A percentile compares a stretch with the other conserved stretches of the same genome.
Conservation (phyloP, 2,888 invertebrate species). For the Synergus umbraculus region DNA sequence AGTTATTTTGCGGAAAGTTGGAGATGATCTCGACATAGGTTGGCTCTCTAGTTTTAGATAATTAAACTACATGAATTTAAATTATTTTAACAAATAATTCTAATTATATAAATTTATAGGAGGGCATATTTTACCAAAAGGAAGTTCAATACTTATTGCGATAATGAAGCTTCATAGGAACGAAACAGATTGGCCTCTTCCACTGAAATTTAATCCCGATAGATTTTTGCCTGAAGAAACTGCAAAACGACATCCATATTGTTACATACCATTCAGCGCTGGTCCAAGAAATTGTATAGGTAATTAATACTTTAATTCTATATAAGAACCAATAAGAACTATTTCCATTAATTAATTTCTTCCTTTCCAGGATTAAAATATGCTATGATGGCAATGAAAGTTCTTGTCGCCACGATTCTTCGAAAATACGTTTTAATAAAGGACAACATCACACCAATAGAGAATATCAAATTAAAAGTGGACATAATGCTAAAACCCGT, state of each 20-base stretch:
- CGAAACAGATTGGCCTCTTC: conserved; percentile 81
- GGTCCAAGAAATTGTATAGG: conserved; percentile 81
- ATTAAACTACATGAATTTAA: neutral
- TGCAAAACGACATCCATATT: conserved; percentile 79
- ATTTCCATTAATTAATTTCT: neutral
- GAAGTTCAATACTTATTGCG: conserved; percentile 55
- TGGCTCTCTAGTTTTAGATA: neutral
- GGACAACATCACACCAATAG: conserved; percentile 52
- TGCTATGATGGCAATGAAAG: conserved; percentile 77
- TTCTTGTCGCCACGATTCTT: conserved; percentile 71
- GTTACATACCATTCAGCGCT: conserved; percentile 79
- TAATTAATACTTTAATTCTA: conserved; percentile 57
- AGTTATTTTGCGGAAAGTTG: conserved; percentile 78
- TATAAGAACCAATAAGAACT: neutral
- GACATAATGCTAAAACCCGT: conserved; percentile 59
- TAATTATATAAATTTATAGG: conserved; percentile 47
- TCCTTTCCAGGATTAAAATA: conserved; percentile 73
- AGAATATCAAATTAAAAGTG: conserved; percentile 57
- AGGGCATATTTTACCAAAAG: conserved; percentile 58
- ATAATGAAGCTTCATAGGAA: conserved; percentile 81
- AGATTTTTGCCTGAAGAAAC: conserved; percentile 80
- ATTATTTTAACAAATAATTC: neutral
- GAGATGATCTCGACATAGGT: conserved; percentile 79
- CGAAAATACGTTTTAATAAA: conserved; percentile 68
- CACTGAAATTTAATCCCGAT: conserved; percentile 76